These are phyloP conservation scores for Astropecten irregularis DNA, from an alignment of 53 echinoderm and acorn worm species.

Conservation along the genomic window DNA sequence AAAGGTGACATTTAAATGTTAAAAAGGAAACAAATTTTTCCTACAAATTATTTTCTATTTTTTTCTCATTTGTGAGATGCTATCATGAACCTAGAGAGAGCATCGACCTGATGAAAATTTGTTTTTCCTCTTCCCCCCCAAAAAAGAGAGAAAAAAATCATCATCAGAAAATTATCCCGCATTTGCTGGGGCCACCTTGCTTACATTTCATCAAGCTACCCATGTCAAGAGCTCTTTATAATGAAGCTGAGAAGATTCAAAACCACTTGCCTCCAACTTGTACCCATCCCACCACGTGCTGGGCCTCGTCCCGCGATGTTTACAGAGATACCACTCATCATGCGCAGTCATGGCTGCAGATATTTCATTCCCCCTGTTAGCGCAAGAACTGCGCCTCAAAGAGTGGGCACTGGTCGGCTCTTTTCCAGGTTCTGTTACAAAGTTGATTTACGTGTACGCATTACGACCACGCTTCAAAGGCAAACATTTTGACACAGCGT, in stretches of 20 bases:
- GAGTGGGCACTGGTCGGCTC: too few relatives aligned
- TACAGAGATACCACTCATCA: conserved; percentile 33
- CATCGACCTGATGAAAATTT: too few relatives aligned
- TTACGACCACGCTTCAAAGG: neutral
- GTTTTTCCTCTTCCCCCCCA: too few relatives aligned
- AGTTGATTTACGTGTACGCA: neutral
- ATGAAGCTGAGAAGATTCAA: conserved; percentile 7
- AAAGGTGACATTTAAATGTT: too few relatives aligned
- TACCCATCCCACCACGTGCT: neutral
- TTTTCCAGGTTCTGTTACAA: conserved; percentile 12
- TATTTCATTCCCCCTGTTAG: neutral
- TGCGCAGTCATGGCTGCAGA: conserved; percentile 20
- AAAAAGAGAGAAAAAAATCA: too few relatives aligned
- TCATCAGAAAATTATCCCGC: too few relatives aligned
- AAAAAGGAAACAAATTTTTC: too few relatives aligned
- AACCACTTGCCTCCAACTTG: neutral
- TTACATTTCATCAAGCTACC: conserved; percentile 39
- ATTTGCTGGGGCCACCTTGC: too few relatives aligned
- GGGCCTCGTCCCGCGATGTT: neutral
- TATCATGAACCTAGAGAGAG: too few relatives aligned
- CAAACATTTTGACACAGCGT: conserved; percentile 9
- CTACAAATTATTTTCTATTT: too few relatives aligned
- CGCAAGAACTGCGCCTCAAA: neutral
- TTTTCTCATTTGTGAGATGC: too few relatives aligned
- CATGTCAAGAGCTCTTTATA: conserved; percentile 20